A percentile compares a stretch with the other conserved stretches of the same genome.
Evolutionary conservation across 1,140 invertebrate species (phyloP).

Genomic region (Amyelois transitella): DNA sequence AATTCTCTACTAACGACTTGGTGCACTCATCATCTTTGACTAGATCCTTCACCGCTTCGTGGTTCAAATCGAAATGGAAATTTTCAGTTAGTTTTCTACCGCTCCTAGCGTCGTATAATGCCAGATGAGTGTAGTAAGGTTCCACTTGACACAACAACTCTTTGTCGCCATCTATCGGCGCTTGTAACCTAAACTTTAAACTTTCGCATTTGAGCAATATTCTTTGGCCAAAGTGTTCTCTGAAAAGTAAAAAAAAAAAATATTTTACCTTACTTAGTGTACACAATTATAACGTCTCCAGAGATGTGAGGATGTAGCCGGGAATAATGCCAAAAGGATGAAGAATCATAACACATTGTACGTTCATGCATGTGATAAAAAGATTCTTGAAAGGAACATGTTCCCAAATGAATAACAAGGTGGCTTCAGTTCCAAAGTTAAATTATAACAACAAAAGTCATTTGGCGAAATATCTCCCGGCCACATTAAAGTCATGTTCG

Average conservation of each 20-base stretch:
- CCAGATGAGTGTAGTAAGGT: constrained; percentile 91
- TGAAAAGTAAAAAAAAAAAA: constrained; percentile 60
- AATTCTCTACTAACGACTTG: constrained; percentile 64
- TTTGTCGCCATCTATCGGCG: constrained; percentile 84
- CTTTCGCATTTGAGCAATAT: constrained; percentile 88
- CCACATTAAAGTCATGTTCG: no score
- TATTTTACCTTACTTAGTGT: no score
- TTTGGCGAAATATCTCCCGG: no score
- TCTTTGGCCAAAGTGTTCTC: constrained; percentile 89
- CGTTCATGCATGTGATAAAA: no score
- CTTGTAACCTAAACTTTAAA: constrained; percentile 87
- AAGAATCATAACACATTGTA: no score
- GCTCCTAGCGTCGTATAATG: constrained; percentile 89
- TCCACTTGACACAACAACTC: constrained; percentile 90
- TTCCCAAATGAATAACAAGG: no score
- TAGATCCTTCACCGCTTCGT: constrained; percentile 75
- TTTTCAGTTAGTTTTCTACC: constrained; percentile 93
- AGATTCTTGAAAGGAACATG: no score
- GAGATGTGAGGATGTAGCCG: no score
- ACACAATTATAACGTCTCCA: no score
- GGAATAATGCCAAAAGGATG: no score
- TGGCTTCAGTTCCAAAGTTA: no score
- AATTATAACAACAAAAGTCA: no score
- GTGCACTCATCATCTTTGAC: constrained; percentile 60
- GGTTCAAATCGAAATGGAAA: constrained; percentile 94